Evolutionary conservation across 2,797 vertebrate genomes (phyloP), one percentile per base, ranked within the genome.

Genomic region (Toxotes lorentzi): DNA sequence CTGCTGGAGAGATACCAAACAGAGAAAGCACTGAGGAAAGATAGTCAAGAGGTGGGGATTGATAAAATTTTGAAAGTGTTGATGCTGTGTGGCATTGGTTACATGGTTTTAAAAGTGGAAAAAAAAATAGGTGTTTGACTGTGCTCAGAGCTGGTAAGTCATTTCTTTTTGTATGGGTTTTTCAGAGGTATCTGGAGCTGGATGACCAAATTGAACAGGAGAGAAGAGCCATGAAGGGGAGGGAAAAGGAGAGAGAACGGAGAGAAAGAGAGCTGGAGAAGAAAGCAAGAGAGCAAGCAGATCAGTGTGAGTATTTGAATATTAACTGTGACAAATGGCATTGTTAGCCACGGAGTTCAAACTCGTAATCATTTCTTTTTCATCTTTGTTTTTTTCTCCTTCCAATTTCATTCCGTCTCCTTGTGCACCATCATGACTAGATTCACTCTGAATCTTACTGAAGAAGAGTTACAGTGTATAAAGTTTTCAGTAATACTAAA

Each of bases 141-240:
- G 2, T 41, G 19, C 21, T 73, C 59, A 13, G 21, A 30, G 43
- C 11, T 71, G 21, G 43, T 75, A 40, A 53, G 41, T 30, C 5
- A 34, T 41, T 70, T 51, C 74, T 8, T 80, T 64, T 78, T 54
- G 4, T 45, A 6, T 45, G 35, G 5, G 7, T n/a, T 79, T 16
- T 70, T 30, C 10, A 96, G 95, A 81, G 91, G 58, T 96, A 94
- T 87, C 83, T 96, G 77, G 95, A 96, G 86, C 84, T 96, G 63
- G 95, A 96, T 48, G 95, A 96, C 84, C 95, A 96, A 79, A 93
- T 88, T 63, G 95, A 96, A 78, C 95, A 95, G 69, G 95, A 96
- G 73, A 91, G 95, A 73, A 91, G 94, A 85, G 84, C 91, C 23
- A 89, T 94, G 87, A 93, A 85, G 76, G 92, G 82, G 41, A 92